Base-by-base conservation (phyloP, 1,140 invertebrate species). In the Homarus americanus region DNA sequence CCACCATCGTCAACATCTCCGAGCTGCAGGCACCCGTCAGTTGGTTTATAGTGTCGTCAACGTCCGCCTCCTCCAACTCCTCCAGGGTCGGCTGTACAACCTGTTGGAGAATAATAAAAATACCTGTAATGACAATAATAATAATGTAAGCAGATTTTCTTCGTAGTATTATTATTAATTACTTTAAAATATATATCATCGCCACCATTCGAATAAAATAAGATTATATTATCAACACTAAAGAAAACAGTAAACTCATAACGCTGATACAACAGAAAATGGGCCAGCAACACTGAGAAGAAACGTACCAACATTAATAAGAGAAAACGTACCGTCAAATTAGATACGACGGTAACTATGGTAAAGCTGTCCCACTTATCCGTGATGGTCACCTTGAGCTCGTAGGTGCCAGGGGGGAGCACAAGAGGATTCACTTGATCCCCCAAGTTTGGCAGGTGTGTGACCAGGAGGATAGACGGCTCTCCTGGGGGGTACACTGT, bases 351-450 rank as follows among this genome's bases (percentile, higher is more conserved):
- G 10, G 0, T 12, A 5, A 41, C 17, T 9, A 78, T n/a, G 24
- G 91, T 84, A 44, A 75, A 83, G 41, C 87, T 87, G 4, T 66
- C 87, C 92, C 87, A 92, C 38, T 66, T 88, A 49, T 93, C 92
- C 28, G 36, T 24, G 58, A 93, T 72, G 24, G 76, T 44, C 9
- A 93, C 92, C 20, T 73, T 69, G 24, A 93, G 28, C 4, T 44
- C 78, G 28, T 78, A 91, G 5, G 38, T 66, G 17, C 92, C 92
- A 0, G 86, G 76, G n/a, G 78, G 79, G 32, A 93, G 38, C 0
- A 93, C 49, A 1, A 93, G 49, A 15, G 73, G n/a, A 5, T 3
- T 36, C 2, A 17, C 15, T 32, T 75, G 73, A 32, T 17, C 28
- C 20, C 15, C 17, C 2, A 4, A 9, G 73, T 32, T 38, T 2